These are phyloP conservation scores for Leptonema lineaticorne DNA, from an alignment of 1,140 invertebrate genomes.

Conservation along the genomic window DNA sequence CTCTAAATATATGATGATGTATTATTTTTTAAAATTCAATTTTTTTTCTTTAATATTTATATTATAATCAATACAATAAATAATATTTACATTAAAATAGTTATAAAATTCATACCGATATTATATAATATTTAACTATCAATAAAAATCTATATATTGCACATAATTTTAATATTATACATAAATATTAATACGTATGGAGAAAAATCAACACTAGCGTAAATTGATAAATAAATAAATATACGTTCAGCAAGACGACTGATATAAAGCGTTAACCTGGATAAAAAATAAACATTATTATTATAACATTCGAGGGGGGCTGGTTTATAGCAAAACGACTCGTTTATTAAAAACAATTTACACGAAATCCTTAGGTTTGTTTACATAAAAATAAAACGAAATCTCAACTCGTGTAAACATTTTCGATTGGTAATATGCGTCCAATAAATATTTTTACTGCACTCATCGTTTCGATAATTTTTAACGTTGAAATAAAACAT, in stretches of 20 bases:
- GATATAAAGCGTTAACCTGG: background rate
- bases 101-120: background rate
- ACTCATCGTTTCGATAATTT: too few species aligned
- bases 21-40: too few species aligned
- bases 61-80: too few species aligned
- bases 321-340: background rate
- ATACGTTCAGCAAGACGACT: background rate
- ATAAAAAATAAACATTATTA: background rate
- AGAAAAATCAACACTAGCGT: background rate
- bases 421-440: too few species aligned
- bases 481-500: too few species aligned
- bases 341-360: background rate
- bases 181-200: background rate
- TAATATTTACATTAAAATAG: background rate
- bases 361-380: background rate
- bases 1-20: too few species aligned
- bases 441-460: too few species aligned
- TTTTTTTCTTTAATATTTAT: too few species aligned
- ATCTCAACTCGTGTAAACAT: too few species aligned
- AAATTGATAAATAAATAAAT: too few species aligned
- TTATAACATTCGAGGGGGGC: background rate
- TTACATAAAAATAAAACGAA: too few species aligned
- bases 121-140: background rate
- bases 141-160: too few species aligned
- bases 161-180: background rate